phyloP scores from a whole-genome alignment of 2,888 invertebrate genomes.

The Drosophila siamana region DNA sequence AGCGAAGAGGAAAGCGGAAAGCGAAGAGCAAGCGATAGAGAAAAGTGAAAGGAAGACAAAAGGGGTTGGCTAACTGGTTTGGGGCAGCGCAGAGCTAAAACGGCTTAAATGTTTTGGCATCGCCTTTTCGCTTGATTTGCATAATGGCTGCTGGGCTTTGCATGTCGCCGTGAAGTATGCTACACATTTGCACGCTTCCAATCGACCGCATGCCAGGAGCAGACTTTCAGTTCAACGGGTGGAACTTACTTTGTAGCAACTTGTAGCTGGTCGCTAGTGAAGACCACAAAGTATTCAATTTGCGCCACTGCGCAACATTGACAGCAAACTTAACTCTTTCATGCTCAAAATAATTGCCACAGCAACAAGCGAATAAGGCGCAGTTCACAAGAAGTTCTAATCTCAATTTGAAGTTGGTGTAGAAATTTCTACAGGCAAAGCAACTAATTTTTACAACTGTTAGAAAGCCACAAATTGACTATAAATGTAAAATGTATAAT shows the following conservation, averaged over 20 bases:
- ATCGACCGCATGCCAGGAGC: constrained; percentile 15
- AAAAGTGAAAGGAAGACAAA: background rate
- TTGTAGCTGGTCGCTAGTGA: too few relatives aligned
- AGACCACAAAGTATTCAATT: too few relatives aligned
- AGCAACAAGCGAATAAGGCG: too few relatives aligned
- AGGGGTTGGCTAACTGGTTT: background rate
- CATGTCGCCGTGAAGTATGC: constrained; percentile 45
- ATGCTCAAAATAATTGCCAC: too few relatives aligned
- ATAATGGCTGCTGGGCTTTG: constrained; percentile 57
- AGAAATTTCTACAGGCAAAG: too few relatives aligned
- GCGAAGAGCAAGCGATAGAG: background rate
- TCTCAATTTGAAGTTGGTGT: too few relatives aligned
- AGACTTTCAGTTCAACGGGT: background rate
- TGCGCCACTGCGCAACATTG: too few relatives aligned
- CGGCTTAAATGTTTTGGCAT: constrained; percentile 69
- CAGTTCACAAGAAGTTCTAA: too few relatives aligned
- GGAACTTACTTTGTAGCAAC: background rate
- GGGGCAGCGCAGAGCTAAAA: constrained; percentile 43
- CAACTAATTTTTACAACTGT: too few relatives aligned
- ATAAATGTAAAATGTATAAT: too few relatives aligned
- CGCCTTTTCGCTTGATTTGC: constrained; percentile 73
- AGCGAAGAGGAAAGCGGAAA: constrained; percentile 17
- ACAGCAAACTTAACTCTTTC: too few relatives aligned
- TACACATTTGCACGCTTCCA: constrained; percentile 48
- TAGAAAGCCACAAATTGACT: too few relatives aligned